phyloP scores from a whole-genome alignment of 2,888 invertebrate species.

The Peribatodes rhomboidaria region DNA sequence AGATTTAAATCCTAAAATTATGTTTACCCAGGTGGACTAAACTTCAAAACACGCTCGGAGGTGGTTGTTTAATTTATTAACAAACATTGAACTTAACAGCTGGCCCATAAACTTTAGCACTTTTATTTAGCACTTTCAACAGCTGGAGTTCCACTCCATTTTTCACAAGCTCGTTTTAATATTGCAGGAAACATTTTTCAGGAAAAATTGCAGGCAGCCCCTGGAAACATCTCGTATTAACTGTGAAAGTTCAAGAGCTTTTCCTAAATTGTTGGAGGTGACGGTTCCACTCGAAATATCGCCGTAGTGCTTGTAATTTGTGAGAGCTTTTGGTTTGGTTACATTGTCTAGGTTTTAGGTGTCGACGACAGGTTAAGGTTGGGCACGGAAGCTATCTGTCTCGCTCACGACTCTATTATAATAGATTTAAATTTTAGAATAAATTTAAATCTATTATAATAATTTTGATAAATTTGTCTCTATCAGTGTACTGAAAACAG shows the following conservation, averaged over 20 bases:
- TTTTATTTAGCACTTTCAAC: background rate
- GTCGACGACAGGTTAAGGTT: too few relatives aligned
- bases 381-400: background rate
- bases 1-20: too few relatives aligned
- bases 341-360: background rate
- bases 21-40: too few relatives aligned
- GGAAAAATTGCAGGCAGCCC: slow-evolving; percentile 28
- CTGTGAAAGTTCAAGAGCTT: slow-evolving; percentile 27
- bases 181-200: slow-evolving; percentile 31
- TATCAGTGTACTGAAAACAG: too few relatives aligned
- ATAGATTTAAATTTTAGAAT: too few relatives aligned
- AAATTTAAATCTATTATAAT: too few relatives aligned
- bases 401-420: too few relatives aligned
- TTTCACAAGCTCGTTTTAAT: slow-evolving; percentile 33
- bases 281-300: slow-evolving; percentile 14
- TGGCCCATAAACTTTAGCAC: background rate
- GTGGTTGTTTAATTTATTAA: too few relatives aligned
- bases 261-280: slow-evolving; percentile 17
- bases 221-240: slow-evolving; percentile 27
- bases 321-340: slow-evolving; percentile 15
- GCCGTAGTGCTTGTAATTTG: slow-evolving; percentile 7
- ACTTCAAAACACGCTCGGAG: too few relatives aligned
- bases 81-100: background rate
- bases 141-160: slow-evolving; percentile 8
- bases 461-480: too few relatives aligned